phyloP scores from a whole-genome alignment of 2,888 invertebrate species.

The Drosophila infuscata region DNA sequence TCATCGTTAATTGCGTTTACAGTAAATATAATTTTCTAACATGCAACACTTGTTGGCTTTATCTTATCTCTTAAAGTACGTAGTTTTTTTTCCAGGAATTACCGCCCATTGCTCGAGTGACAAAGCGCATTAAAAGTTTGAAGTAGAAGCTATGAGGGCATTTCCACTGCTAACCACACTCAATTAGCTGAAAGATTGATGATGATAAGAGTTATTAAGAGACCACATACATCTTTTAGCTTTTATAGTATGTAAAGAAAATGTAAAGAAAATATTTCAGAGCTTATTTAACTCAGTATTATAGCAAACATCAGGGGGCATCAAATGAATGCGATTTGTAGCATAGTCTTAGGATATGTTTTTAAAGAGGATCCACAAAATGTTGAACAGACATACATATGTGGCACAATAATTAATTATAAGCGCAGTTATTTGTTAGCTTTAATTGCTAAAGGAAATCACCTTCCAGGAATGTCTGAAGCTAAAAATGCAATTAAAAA shows the following conservation, averaged over 20 bases:
- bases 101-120: constrained; percentile 14
- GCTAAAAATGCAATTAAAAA: constrained; percentile 44
- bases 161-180: constrained; percentile 18
- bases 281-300: neutral
- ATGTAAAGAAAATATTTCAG: neutral
- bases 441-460: neutral
- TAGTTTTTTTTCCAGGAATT: constrained; percentile 25
- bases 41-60: neutral
- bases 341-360: constrained; percentile 1
- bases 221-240: neutral
- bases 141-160: constrained; percentile 4
- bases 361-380: neutral
- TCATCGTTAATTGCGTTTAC: neutral
- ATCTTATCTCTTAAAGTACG: constrained; percentile 33
- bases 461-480: neutral
- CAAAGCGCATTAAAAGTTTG: neutral
- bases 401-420: neutral
- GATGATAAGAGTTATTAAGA: neutral
- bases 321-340: neutral
- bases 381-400: neutral
- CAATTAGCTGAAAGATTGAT: neutral
- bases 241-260: neutral
- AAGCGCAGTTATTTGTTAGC: neutral
- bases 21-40: constrained; percentile 6
- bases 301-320: too few species aligned